These are phyloP conservation scores for Pseudomyrmex pallidus DNA, from an alignment of 1,140 invertebrate genomes.

Conservation along the genomic window DNA sequence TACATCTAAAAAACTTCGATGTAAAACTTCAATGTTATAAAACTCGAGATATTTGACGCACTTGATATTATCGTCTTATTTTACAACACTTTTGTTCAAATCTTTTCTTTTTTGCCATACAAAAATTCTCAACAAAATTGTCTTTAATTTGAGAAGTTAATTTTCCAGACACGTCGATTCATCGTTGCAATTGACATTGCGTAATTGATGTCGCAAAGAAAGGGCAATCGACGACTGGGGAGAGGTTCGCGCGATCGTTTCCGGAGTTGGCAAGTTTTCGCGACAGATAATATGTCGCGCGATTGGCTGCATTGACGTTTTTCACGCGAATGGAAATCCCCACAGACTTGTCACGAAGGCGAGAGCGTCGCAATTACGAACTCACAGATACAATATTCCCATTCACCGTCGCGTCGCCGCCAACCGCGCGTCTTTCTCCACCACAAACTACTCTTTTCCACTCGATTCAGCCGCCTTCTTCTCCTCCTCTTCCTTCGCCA, in stretches of 20 bases:
- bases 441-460: neutral
- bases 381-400: conserved; percentile 61
- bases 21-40: too few relatives aligned
- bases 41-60: too few relatives aligned
- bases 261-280: conserved; percentile 2
- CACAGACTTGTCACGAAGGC: neutral
- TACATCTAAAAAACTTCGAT: too few relatives aligned
- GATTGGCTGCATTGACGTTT: conserved; percentile 53
- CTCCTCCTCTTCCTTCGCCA: too few relatives aligned
- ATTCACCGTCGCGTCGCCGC: neutral
- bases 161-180: neutral
- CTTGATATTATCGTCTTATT: too few relatives aligned
- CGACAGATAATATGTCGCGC: conserved; percentile 22
- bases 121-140: neutral
- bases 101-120: too few relatives aligned
- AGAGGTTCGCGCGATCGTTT: neutral
- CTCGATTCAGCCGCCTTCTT: neutral
- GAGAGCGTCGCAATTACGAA: conserved; percentile 59
- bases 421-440: neutral
- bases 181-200: neutral
- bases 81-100: too few relatives aligned
- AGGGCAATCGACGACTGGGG: neutral
- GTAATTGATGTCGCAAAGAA: conserved; percentile 23
- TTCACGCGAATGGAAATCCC: conserved; percentile 8
- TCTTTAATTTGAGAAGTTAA: neutral